A percentile compares a stretch with the other conserved stretches of the same genome.
These are phyloP conservation scores for Tryphoninae sp. DNA, from an alignment of 2,888 invertebrate species.

Conservation along the genomic window DNA sequence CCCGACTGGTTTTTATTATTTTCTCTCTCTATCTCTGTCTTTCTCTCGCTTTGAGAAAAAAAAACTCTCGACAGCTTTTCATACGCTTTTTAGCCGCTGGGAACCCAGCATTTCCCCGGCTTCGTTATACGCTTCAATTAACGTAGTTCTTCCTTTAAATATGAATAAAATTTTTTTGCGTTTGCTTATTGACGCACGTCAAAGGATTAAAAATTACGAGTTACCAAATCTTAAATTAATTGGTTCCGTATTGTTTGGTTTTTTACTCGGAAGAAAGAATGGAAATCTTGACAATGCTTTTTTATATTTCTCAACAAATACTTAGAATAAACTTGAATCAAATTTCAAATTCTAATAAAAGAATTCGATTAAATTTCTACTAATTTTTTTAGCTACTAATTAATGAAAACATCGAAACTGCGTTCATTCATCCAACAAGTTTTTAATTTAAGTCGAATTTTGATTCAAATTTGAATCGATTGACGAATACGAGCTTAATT, in stretches of 20 bases:
- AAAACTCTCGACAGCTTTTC: conserved; percentile 22
- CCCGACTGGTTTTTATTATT: conserved; percentile 22
- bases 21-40: conserved; percentile 34
- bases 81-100: conserved; percentile 10
- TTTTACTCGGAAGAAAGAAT: background rate
- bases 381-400: no score
- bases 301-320: no score
- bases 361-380: no score
- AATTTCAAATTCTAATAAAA: no score
- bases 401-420: no score
- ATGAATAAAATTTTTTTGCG: background rate
- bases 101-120: conserved; percentile 31
- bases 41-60: background rate
- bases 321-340: no score
- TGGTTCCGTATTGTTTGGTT: background rate
- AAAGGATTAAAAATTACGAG: background rate
- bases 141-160: conserved; percentile 3
- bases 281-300: background rate
- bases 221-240: background rate
- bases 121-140: conserved; percentile 47
- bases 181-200: background rate
- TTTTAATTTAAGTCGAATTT: no score
- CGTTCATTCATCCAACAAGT: no score
- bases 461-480: no score
- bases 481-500: no score